phyloP scores from a whole-genome alignment of 2,888 invertebrate species.

The Scelioninae gen. 2 region DNA sequence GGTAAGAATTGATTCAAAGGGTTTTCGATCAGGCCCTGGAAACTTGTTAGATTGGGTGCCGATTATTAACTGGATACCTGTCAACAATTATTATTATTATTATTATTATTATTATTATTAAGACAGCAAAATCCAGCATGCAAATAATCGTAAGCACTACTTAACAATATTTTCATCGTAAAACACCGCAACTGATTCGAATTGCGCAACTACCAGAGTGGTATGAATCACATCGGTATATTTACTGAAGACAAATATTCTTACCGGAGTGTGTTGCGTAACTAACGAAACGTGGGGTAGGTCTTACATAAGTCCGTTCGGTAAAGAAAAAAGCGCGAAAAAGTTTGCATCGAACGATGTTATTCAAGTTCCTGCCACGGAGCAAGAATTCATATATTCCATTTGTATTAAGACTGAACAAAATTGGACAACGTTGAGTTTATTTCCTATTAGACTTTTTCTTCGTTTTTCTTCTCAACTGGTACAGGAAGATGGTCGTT shows the following conservation, averaged over 20 bases:
- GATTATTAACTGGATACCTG: no score
- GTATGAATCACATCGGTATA: constrained; percentile 32
- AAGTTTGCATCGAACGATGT: constrained; percentile 8
- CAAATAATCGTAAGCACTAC: constrained; percentile 29
- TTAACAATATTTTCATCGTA: constrained; percentile 25
- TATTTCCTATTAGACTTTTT: constrained; percentile 28
- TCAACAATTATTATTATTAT: no score
- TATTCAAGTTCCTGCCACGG: constrained; percentile 25
- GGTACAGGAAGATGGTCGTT: constrained; percentile 53
- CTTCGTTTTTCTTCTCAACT: constrained; percentile 40
- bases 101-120: no score
- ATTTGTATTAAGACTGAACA: constrained; percentile 29
- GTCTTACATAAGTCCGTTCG: constrained; percentile 62
- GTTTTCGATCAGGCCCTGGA: no score
- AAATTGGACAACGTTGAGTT: constrained; percentile 6
- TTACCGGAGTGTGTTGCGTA: constrained; percentile 61
- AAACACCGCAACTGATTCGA: constrained; percentile 45
- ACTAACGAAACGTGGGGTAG: constrained; percentile 66
- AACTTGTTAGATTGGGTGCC: no score
- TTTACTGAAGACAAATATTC: constrained; percentile 56
- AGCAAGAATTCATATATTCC: constrained; percentile 13
- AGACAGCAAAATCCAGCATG: no score
- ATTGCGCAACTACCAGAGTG: constrained; percentile 45
- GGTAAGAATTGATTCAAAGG: no score
- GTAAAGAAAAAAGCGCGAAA: constrained; percentile 24